These are phyloP conservation scores for Tetranychus cinnabarinus DNA, from an alignment of 1,140 invertebrate species.

Conservation along the genomic window DNA sequence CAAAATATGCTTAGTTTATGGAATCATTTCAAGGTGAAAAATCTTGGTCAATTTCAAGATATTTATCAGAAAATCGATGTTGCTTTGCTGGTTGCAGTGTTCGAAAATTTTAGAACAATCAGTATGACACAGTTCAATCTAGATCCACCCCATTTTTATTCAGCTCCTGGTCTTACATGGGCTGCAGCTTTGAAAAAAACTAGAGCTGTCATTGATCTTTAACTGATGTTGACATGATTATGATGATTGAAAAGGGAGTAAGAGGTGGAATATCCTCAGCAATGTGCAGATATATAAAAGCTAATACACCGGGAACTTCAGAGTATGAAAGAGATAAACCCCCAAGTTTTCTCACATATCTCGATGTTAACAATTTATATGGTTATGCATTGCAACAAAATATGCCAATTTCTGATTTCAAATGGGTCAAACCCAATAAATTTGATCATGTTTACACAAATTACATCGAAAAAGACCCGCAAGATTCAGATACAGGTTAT, in stretches of 20 bases:
- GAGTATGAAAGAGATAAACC: background rate
- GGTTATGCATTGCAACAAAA: background rate
- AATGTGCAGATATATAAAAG: background rate
- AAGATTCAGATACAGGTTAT: too few relatives aligned
- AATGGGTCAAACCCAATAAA: too few relatives aligned
- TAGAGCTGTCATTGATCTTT: background rate
- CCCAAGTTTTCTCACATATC: background rate
- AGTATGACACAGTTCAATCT: background rate
- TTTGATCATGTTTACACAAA: too few relatives aligned
- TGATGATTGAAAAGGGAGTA: constrained; percentile 4
- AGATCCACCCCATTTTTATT: background rate
- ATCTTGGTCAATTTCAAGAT: background rate
- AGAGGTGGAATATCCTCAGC: background rate
- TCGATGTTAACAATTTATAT: background rate
- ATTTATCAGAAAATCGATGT: background rate
- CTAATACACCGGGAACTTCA: background rate
- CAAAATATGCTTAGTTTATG: background rate
- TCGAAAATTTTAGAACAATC: background rate
- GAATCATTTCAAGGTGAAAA: background rate
- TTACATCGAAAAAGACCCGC: too few relatives aligned
- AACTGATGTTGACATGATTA: background rate
- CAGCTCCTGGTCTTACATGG: background rate
- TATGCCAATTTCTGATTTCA: background rate
- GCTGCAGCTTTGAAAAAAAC: background rate
- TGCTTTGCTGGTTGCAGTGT: background rate